Base-by-base conservation (phyloP, 2,113 vertebrate genomes). In the Vimba vimba region DNA sequence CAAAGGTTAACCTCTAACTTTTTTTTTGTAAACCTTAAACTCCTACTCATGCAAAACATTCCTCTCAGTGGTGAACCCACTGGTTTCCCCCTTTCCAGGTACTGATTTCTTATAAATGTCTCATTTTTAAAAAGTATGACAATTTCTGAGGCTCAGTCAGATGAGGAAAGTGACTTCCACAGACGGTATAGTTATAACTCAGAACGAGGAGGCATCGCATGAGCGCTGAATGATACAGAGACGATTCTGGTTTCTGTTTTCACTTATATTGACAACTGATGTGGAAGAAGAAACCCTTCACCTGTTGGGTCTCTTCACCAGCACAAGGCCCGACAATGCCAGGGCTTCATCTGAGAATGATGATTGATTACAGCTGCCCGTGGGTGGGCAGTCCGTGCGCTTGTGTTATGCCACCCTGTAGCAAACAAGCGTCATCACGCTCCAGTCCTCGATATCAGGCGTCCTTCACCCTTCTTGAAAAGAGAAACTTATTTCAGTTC, bases 81-180 rank as follows among this genome's bases (percentile, higher is more conserved):
- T 86, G 91, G 92, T 91, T 94, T 93, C 93, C 89, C 91, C 92
- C 87, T 81, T 4, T 36, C 50, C 83, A 52, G 88, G 91, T 94
- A 91, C 79, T 92, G 93, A 94, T 95, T 95, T 95, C 94, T 91
- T 91, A 93, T 94, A 94, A 95, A 95, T 92, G 87, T 86, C 76
- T 79, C 66, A 83, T 59, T 92, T 91, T 86, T 87, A 90, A 91
- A 94, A 88, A 94, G 90, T 88, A 52, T 86, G 88, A 79, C 85
- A 91, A 94, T 92, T 88, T 89, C 36, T 86, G 89, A 76, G 52
- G 79, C 62, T 82, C 79, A 86, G 89, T 93, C 86, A 92, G 75
- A 79, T 78, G 33, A 82, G 81, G 89, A 85, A 91, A 86, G 86
- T 89, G 85, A 83, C 36, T 23, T 83, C 12, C 64, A 43, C 85